These are phyloP conservation scores for Dorcus hopei DNA, from an alignment of 2,888 invertebrate genomes.

Conservation along the genomic window DNA sequence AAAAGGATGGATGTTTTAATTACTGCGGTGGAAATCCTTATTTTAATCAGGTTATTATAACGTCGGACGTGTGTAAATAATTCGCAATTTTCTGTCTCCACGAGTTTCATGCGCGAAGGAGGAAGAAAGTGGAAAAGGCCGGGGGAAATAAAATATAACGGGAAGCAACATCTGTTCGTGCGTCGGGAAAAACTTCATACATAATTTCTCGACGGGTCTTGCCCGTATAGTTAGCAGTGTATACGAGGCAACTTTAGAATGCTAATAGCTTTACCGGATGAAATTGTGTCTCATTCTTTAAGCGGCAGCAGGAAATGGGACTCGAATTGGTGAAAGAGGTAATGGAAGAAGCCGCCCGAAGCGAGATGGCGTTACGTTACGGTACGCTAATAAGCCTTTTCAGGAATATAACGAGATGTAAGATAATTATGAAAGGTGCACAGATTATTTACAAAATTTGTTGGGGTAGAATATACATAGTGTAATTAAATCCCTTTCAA, in stretches of 20 bases:
- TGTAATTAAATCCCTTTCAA: too few species aligned
- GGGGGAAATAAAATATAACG: too few species aligned
- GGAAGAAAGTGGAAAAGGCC: too few species aligned
- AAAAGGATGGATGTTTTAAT: too few species aligned
- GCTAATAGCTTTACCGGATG: constrained; percentile 32
- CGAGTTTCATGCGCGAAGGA: too few species aligned
- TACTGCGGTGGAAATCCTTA: too few species aligned
- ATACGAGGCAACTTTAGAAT: constrained; percentile 37
- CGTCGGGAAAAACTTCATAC: constrained; percentile 29
- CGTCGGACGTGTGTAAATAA: too few species aligned
- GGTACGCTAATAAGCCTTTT: constrained; percentile 19
- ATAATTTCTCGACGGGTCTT: constrained; percentile 31
- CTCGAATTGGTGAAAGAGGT: constrained; percentile 16
- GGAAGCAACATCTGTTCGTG: constrained; percentile 29
- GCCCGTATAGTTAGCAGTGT: constrained; percentile 33
- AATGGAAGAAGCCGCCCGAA: constrained; percentile 12
- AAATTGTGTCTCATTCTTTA: constrained; percentile 34
- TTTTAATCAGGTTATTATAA: too few species aligned
- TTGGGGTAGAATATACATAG: too few species aligned
- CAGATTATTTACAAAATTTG: too few species aligned
- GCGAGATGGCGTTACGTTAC: constrained; percentile 17
- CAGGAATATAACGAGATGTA: constrained; percentile 9
- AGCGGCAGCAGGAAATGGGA: constrained; percentile 26
- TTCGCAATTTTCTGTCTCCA: too few species aligned
- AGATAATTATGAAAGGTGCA: too few species aligned